Percentiles rank a stretch among this genome's conserved stretches.
Conservation (phyloP, 2,113 vertebrate genomes). For the Nestor notabilis region DNA sequence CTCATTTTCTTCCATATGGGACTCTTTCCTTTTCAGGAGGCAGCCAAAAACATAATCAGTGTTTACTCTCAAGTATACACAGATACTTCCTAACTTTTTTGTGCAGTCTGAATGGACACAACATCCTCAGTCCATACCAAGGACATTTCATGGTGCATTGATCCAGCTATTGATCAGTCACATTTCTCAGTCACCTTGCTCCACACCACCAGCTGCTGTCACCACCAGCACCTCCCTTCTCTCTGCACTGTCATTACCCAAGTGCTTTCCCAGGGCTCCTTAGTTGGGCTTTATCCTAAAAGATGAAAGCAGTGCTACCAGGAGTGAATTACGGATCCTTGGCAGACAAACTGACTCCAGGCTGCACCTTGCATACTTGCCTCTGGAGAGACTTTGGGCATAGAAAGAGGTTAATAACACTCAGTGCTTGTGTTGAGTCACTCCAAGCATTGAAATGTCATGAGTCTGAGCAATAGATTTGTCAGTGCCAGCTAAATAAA, state of each 20-base stretch:
- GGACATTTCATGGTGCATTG: background rate
- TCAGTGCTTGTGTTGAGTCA: background rate
- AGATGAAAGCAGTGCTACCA: background rate
- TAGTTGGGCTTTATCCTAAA: background rate
- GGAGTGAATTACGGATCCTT: background rate
- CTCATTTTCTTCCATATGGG: background rate
- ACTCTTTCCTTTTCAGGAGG: background rate
- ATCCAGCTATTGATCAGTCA: background rate
- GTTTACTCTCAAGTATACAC: background rate
- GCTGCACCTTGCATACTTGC: background rate
- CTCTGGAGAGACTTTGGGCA: background rate
- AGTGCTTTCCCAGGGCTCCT: background rate
- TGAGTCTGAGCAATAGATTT: background rate
- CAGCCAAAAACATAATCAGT: background rate
- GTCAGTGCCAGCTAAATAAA: background rate
- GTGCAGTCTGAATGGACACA: background rate
- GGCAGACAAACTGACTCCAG: constrained; percentile 8
- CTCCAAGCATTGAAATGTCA: background rate
- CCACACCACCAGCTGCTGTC: background rate
- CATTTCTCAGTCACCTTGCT: background rate
- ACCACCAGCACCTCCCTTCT: background rate
- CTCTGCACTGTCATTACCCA: background rate
- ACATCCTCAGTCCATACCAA: background rate
- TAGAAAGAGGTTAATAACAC: background rate
- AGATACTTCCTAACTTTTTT: background rate